Conservation (phyloP, 2,888 invertebrate species). For the Protodeltote pygarga region DNA sequence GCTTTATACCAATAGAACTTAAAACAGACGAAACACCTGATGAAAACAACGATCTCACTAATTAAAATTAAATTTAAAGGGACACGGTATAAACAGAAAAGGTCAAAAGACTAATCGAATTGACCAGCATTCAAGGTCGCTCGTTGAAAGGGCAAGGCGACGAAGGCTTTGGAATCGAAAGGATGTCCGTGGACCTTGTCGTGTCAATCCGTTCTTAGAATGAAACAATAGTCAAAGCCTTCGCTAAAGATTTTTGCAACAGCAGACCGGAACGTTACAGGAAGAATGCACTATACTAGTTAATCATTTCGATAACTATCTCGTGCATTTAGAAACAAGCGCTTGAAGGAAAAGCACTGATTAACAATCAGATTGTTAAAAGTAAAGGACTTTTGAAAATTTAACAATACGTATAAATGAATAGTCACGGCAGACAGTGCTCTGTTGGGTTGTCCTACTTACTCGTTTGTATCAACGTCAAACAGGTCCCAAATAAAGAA, state of each 20-base stretch:
- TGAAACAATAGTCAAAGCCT: slow-evolving; percentile 41
- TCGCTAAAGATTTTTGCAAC: slow-evolving; percentile 29
- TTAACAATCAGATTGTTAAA: neutral
- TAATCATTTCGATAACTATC: slow-evolving; percentile 29
- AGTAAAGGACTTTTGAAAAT: slow-evolving; percentile 1
- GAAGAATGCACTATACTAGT: slow-evolving; percentile 23
- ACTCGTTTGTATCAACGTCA: slow-evolving; percentile 16
- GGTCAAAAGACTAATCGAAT: slow-evolving; percentile 43
- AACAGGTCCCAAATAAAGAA: slow-evolving; percentile 32
- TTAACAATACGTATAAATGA: too few species aligned
- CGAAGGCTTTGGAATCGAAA: slow-evolving; percentile 43
- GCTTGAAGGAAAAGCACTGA: slow-evolving; percentile 6
- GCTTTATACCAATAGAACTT: too few species aligned
- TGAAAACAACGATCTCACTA: slow-evolving; percentile 20
- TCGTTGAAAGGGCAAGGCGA: slow-evolving; percentile 49
- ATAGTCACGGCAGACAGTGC: too few species aligned
- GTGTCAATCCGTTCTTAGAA: slow-evolving; percentile 25
- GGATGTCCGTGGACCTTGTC: slow-evolving; percentile 53
- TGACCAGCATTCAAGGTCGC: slow-evolving; percentile 46
- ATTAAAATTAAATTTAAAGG: slow-evolving; percentile 30
- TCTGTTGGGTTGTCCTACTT: slow-evolving; percentile 13
- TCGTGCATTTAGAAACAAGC: slow-evolving; percentile 1
- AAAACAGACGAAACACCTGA: too few species aligned
- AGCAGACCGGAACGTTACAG: slow-evolving; percentile 28
- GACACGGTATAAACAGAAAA: slow-evolving; percentile 35